These are phyloP conservation scores for Chelmon rostratus DNA, from an alignment of 2,797 vertebrate species.

Conservation along the genomic window DNA sequence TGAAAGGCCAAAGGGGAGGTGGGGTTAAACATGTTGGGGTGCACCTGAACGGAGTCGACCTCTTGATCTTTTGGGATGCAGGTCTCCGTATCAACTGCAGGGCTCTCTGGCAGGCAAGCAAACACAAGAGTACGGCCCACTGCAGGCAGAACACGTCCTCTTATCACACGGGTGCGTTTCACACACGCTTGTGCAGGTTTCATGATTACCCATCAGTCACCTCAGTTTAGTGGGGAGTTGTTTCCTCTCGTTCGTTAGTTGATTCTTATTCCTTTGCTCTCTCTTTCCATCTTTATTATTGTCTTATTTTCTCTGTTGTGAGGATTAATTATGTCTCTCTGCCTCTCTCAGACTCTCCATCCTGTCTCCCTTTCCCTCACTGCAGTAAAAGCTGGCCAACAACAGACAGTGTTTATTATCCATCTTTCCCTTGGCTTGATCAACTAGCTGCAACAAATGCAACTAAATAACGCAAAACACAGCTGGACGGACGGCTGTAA, in stretches of 20 bases:
- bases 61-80: slow-evolving; percentile 58
- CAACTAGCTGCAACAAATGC: slow-evolving; percentile 90
- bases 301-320: slow-evolving; percentile 16
- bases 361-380: slow-evolving; percentile 3
- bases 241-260: slow-evolving; percentile 40
- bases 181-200: slow-evolving; percentile 37
- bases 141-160: slow-evolving; percentile 56
- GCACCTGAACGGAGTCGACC: slow-evolving; percentile 52
- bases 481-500: slow-evolving; percentile 91
- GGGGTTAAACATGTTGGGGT: slow-evolving; percentile 68
- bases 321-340: slow-evolving; percentile 33
- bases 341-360: slow-evolving; percentile 10
- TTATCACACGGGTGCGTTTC: slow-evolving; percentile 58
- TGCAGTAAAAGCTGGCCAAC: slow-evolving; percentile 12
- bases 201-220: slow-evolving; percentile 28
- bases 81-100: slow-evolving; percentile 45
- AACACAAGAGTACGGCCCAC: slow-evolving; percentile 36
- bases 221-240: slow-evolving; percentile 10
- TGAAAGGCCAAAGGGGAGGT: slow-evolving; percentile 49
- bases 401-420: slow-evolving; percentile 88
- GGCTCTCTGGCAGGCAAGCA: slow-evolving; percentile 25
- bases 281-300: slow-evolving; percentile 27
- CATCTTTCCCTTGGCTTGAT: slow-evolving; percentile 89
- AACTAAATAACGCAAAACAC: slow-evolving; percentile 74
- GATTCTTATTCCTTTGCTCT: slow-evolving; percentile 26